These are phyloP conservation scores for Rhaphigaster nebulosa DNA, from an alignment of 2,888 invertebrate genomes.

Conservation along the genomic window DNA sequence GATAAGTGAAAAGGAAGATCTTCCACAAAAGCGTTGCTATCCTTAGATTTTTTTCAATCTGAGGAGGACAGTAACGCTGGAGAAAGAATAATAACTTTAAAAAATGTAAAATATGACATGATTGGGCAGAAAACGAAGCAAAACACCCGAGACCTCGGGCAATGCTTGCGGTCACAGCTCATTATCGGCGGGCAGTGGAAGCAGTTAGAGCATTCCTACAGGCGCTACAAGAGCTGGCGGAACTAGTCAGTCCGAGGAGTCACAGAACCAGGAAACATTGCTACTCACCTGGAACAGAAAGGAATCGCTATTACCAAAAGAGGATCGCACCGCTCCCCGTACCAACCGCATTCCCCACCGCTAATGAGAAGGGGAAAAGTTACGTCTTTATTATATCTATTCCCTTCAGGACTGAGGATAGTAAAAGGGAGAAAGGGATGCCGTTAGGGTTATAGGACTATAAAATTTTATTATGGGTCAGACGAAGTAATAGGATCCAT, in stretches of 20 bases:
- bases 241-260: background rate
- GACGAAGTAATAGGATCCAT: background rate
- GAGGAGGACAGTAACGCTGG: no score
- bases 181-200: background rate
- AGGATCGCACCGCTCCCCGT: background rate
- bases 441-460: background rate
- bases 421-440: background rate
- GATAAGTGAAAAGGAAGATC: no score
- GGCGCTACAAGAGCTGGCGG: conserved; percentile 14
- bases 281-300: conserved; percentile 36
- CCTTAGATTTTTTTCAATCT: no score
- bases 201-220: background rate
- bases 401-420: background rate
- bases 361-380: background rate
- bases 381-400: background rate
- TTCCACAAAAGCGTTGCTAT: no score
- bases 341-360: background rate
- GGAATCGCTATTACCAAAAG: background rate
- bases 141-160: background rate
- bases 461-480: background rate
- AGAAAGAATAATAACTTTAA: background rate
- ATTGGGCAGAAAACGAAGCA: conserved; percentile 20
- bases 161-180: background rate
- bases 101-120: background rate
- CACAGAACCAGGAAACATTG: conserved; percentile 11